Conservation (phyloP, 2,797 vertebrate species). For the Typhlichthys subterraneus region DNA sequence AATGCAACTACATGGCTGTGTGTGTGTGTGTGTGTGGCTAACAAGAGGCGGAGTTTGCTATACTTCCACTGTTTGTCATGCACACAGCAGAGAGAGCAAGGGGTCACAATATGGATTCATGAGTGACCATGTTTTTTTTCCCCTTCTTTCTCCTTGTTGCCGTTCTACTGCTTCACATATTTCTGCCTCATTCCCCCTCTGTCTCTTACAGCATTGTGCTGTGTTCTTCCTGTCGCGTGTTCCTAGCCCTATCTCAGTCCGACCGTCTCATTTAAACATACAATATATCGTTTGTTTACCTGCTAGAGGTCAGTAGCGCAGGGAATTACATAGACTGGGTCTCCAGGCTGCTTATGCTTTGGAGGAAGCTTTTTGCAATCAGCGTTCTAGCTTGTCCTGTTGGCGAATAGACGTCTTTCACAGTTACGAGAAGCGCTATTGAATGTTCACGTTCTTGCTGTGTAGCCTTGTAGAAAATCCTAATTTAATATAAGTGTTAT, state of each 20-base stretch:
- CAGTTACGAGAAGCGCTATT: too few relatives aligned
- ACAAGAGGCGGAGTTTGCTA: neutral
- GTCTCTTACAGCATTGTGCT: neutral
- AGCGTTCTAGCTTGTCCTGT: too few relatives aligned
- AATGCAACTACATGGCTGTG: neutral
- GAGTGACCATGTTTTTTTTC: slow-evolving; percentile 34
- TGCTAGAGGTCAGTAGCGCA: too few relatives aligned
- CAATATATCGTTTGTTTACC: too few relatives aligned
- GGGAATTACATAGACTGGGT: too few relatives aligned
- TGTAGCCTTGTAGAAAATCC: too few relatives aligned
- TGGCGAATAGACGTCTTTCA: too few relatives aligned
- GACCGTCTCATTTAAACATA: slow-evolving; percentile 54
- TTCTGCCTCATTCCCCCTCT: slow-evolving; percentile 11
- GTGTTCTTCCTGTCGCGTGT: slow-evolving; percentile 10
- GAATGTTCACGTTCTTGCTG: too few relatives aligned
- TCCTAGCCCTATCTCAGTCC: slow-evolving; percentile 12
- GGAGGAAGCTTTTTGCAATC: too few relatives aligned
- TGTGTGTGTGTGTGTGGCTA: neutral
- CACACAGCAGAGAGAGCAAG: slow-evolving; percentile 26
- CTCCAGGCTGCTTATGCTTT: too few relatives aligned
- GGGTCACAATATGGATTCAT: slow-evolving; percentile 46
- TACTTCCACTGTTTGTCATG: slow-evolving; percentile 45
- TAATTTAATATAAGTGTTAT: too few relatives aligned
- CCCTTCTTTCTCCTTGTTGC: slow-evolving; percentile 6
- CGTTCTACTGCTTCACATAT: slow-evolving; percentile 8